Base-by-base conservation (phyloP, 2,888 invertebrate species). In the Nomada ferruginata region DNA sequence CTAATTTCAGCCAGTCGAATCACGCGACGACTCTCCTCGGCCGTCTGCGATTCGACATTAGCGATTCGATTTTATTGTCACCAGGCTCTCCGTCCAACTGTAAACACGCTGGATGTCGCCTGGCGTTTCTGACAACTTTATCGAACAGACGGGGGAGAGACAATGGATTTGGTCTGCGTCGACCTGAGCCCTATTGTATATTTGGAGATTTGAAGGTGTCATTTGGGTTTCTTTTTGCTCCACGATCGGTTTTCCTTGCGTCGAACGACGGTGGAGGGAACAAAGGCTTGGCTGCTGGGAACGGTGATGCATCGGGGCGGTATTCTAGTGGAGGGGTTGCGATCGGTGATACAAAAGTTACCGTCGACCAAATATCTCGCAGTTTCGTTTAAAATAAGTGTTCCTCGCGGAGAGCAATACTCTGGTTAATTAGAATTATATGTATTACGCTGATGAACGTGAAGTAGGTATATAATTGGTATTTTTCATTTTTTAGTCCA, bases 1-100 rank as follows among this genome's bases (percentile, higher is more conserved):
- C 73, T 81, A 82, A 82, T 82, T 74, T 74, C 70, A 50, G 57
- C 53, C 50, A 15, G 55, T 57, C 61, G 72, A 60, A 2, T 20
- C 47, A n/a, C 36, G 18, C 44, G 18, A 18, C 13, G 42, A 10
- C n/a, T n/a, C 47, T 15, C 29, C 11, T 20, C 36, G 42, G 47
- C 47, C 52, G 50, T 18, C 15, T 0, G 10, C 53, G 42, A 64
- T 50, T 61, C 70, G 63, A 55, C 55, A 29, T 20, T 36, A 70
- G 69, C 36, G 75, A 64, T 42, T 18, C 26, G 59, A 65, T 26
- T 78, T 78, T 78, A 78, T 74, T 20, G 66, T 66, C 60, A 2
- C n/a, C 1, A 26, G 47, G 60, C 36, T 36, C 29, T 53, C n/a
- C 23, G 47, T 10, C 74, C 13, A 66, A 55, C 66, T 59, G 75